Evolutionary conservation across 2,797 vertebrate species (phyloP).

Genomic region (Heterohyrax brucei): DNA sequence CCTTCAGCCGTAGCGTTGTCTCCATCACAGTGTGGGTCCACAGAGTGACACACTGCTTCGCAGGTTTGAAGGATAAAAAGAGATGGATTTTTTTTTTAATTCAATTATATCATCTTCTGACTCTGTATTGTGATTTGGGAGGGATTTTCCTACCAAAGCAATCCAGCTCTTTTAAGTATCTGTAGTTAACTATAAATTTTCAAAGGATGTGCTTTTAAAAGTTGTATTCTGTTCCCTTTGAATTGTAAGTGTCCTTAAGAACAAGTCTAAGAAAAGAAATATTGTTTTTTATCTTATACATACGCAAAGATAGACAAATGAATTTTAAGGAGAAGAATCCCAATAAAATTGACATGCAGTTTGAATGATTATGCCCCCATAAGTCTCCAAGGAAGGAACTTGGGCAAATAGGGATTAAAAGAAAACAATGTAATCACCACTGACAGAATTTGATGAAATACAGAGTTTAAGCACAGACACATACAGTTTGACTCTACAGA

Average conservation of each 20-base stretch:
- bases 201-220: conserved; percentile 30
- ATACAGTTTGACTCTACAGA: not conserved
- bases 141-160: conserved; percentile 10
- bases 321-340: conserved; percentile 7
- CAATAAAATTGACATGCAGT: not conserved
- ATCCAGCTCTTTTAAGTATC: conserved; percentile 24
- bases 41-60: not conserved
- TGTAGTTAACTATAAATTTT: conserved; percentile 43
- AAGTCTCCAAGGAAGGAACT: conserved; percentile 1
- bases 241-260: conserved; percentile 1
- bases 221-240: conserved; percentile 33
- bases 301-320: not conserved
- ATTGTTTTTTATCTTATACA: conserved; percentile 21
- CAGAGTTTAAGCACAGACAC: not conserved
- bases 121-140: not conserved
- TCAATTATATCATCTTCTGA: conserved; percentile 33
- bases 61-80: conserved; percentile 23
- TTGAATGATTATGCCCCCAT: not conserved
- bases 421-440: not conserved
- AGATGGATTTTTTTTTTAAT: conserved; percentile 22
- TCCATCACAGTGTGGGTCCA: not conserved
- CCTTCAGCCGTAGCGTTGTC: not conserved
- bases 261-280: conserved; percentile 6
- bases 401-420: conserved; percentile 19
- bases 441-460: conserved; percentile 50